Evolutionary conservation across 2,113 vertebrate species (phyloP).

Genomic region (Candoia aspera): DNA sequence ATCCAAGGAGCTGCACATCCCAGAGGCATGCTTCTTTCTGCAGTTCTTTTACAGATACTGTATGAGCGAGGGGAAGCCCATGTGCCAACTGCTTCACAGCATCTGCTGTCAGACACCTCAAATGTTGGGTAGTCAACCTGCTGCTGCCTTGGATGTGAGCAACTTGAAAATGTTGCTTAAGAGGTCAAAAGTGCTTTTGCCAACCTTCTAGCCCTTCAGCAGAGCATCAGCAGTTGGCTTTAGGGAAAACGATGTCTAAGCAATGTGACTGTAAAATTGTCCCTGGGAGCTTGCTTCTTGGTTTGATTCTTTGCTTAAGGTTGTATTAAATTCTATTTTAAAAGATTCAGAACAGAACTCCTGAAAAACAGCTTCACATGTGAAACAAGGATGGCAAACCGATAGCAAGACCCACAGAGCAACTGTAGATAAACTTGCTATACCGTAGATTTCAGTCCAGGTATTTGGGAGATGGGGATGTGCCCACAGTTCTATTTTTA

Average conservation of each 20-base stretch:
- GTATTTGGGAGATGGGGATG: neutral
- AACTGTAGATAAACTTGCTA: neutral
- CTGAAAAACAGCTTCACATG: neutral
- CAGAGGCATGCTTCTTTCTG: neutral
- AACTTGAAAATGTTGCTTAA: slow-evolving; percentile 13
- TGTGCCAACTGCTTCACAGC: neutral
- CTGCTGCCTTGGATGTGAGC: slow-evolving; percentile 2
- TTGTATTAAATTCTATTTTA: neutral
- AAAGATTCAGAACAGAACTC: neutral
- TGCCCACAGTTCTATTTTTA: neutral
- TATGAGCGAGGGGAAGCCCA: neutral
- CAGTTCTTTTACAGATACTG: neutral
- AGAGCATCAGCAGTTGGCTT: neutral
- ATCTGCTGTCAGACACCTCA: slow-evolving; percentile 9
- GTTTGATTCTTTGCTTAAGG: neutral
- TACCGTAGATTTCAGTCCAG: neutral
- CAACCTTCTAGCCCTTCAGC: neutral
- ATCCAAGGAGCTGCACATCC: neutral
- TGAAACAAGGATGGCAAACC: neutral
- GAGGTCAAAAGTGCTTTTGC: neutral
- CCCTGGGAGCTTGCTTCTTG: neutral
- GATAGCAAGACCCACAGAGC: neutral
- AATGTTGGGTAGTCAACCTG: neutral
- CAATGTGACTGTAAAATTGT: neutral
- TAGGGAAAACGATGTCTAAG: neutral